Evolutionary conservation across 2,888 invertebrate species (phyloP).

Genomic region (Drosophila rellima): DNA sequence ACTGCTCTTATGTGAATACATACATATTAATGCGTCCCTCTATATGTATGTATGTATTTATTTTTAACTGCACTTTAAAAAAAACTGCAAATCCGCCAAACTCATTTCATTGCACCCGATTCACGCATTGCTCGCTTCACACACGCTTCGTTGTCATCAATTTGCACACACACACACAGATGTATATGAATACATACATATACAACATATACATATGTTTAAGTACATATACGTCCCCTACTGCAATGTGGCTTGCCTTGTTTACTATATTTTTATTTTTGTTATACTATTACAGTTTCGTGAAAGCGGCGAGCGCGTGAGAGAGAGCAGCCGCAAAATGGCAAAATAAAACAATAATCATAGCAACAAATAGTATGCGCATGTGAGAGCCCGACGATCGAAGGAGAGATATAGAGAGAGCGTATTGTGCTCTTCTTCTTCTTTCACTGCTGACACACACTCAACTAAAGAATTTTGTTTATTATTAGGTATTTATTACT

Average conservation of each 20-base stretch:
- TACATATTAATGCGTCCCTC: background rate
- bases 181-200: background rate
- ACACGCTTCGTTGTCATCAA: conserved; percentile 57
- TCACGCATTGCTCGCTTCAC: conserved; percentile 46
- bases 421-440: conserved; percentile 25
- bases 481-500: conserved; percentile 2
- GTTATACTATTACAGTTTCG: conserved; percentile 64
- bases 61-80: conserved; percentile 47
- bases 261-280: conserved; percentile 59
- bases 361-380: conserved; percentile 54
- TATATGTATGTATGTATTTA: conserved; percentile 29
- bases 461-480: conserved; percentile 10
- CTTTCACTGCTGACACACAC: conserved; percentile 13
- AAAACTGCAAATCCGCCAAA: conserved; percentile 43
- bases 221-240: conserved; percentile 29
- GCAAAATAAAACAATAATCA: conserved; percentile 62
- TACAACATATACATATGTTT: background rate
- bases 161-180: conserved; percentile 35
- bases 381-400: conserved; percentile 41
- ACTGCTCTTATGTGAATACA: background rate
- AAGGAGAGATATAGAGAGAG: conserved; percentile 24
- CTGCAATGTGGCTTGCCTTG: conserved; percentile 64
- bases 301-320: conserved; percentile 65
- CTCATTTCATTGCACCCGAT: conserved; percentile 48
- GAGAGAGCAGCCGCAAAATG: conserved; percentile 50